These are phyloP conservation scores for Hapalemur alaotrensis DNA, from an alignment of 2,797 vertebrate species.

Conservation along the genomic window DNA sequence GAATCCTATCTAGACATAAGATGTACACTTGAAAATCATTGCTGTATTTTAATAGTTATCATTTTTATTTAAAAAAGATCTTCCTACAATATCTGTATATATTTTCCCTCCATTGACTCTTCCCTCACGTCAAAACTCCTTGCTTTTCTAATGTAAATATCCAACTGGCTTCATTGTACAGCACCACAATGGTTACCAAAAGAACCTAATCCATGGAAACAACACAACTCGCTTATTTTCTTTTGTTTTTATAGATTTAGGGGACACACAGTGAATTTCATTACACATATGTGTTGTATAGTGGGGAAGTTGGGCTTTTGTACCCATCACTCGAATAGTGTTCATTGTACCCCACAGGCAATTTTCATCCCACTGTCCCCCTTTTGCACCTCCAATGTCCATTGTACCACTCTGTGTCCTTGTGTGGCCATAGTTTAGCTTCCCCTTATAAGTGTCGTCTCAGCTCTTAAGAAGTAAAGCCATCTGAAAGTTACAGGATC, in stretches of 20 bases:
- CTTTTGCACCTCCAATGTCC: background rate
- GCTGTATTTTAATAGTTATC: background rate
- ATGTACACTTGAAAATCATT: background rate
- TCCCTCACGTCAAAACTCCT: background rate
- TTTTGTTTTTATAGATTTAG: background rate
- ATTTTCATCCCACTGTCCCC: background rate
- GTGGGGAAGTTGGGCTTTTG: background rate
- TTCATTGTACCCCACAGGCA: background rate
- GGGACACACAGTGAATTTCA: background rate
- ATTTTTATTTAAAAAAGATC: constrained; percentile 21
- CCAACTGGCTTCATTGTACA: background rate
- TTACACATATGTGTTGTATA: background rate
- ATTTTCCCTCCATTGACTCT: background rate
- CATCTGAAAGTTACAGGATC: background rate
- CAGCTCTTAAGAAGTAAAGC: background rate
- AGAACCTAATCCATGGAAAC: background rate
- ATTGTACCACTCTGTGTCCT: background rate
- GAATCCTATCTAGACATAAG: background rate
- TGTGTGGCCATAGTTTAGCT: background rate
- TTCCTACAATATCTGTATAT: background rate
- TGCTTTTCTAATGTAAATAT: background rate
- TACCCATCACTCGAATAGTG: background rate
- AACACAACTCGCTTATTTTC: background rate
- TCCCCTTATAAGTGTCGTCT: background rate
- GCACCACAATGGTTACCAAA: background rate